phyloP scores from a whole-genome alignment of 2,888 invertebrate species.

The Meloe dianella region DNA sequence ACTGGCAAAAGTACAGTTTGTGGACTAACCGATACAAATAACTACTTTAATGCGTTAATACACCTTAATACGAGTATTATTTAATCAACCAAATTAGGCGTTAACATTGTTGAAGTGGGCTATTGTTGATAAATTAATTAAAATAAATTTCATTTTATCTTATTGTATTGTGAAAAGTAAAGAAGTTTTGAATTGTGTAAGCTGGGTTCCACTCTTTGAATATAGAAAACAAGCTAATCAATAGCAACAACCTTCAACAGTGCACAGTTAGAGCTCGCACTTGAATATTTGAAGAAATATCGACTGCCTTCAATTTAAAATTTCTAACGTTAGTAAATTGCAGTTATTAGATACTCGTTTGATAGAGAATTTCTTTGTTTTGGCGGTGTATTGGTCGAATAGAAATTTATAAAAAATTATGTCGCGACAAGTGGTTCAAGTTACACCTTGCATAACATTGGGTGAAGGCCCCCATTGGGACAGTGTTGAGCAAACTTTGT shows the following conservation, averaged over 20 bases:
- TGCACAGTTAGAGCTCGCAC: not conserved
- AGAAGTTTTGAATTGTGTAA: not conserved
- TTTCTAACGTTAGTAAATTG: too few species aligned
- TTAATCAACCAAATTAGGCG: not conserved
- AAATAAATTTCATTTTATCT: not conserved
- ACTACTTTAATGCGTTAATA: not conserved
- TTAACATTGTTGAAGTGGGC: not conserved
- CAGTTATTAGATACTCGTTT: not conserved
- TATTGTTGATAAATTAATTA: not conserved
- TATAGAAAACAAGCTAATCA: not conserved
- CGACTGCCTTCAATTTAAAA: too few species aligned
- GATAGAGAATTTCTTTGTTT: too few species aligned
- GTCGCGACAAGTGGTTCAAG: constrained; percentile 48
- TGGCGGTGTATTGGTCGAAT: too few species aligned
- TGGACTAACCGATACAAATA: too few species aligned
- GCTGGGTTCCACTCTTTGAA: not conserved
- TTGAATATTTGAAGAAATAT: not conserved
- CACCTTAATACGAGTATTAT: not conserved
- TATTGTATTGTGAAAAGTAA: not conserved
- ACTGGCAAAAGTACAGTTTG: too few species aligned
- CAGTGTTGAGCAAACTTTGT: constrained; percentile 65
- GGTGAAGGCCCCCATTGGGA: constrained; percentile 81
- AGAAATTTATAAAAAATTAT: not conserved
- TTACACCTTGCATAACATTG: constrained; percentile 60
- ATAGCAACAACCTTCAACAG: not conserved